Conservation (phyloP, 2,888 invertebrate species). For the Blomia tropicalis region DNA sequence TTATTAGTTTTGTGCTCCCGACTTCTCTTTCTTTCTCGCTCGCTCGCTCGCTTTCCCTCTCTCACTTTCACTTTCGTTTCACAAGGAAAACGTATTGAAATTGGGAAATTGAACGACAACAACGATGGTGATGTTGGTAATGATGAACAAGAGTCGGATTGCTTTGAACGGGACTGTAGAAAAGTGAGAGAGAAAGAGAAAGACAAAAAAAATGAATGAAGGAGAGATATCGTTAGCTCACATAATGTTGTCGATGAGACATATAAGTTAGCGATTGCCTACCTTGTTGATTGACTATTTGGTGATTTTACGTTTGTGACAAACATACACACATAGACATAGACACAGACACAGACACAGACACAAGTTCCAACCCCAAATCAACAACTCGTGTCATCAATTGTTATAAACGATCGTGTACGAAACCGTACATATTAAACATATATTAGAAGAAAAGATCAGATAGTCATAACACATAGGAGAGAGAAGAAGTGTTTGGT, state of each 20-base stretch:
- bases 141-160: too few relatives aligned
- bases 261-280: constrained; percentile 12
- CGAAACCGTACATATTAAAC: too few relatives aligned
- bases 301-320: neutral
- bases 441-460: too few relatives aligned
- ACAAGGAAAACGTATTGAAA: constrained; percentile 2
- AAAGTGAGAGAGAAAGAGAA: neutral
- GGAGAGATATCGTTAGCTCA: neutral
- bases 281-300: neutral
- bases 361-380: neutral
- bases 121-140: too few relatives aligned
- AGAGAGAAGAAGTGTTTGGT: too few relatives aligned
- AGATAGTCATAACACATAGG: too few relatives aligned
- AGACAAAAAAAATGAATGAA: neutral
- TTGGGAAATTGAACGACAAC: too few relatives aligned
- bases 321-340: neutral
- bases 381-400: neutral
- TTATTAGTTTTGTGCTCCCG: too few relatives aligned
- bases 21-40: neutral
- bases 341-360: neutral
- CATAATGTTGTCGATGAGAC: neutral
- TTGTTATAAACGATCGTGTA: too few relatives aligned
- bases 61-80: neutral
- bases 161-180: neutral
- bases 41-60: neutral